These are phyloP conservation scores for Temnothorax unifasciatus DNA, from an alignment of 2,888 invertebrate genomes.

Conservation along the genomic window DNA sequence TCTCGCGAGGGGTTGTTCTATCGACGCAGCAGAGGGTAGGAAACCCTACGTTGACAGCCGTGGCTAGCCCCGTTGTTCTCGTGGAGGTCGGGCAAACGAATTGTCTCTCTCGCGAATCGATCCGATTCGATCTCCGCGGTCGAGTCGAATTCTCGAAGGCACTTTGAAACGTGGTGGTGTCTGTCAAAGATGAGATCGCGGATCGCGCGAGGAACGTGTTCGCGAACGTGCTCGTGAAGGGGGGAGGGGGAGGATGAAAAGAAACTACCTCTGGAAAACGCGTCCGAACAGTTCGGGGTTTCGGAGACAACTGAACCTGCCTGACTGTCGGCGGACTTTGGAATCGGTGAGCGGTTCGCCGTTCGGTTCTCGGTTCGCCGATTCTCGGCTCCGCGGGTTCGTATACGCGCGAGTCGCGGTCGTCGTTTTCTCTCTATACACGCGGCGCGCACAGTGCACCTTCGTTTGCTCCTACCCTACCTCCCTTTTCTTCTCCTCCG, in stretches of 20 bases:
- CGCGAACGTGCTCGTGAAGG: background rate
- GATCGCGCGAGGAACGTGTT: constrained; percentile 11
- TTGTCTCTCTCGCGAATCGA: constrained; percentile 6
- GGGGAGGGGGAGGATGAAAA: no score
- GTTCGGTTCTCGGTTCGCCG: constrained; percentile 70
- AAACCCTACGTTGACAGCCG: constrained; percentile 34
- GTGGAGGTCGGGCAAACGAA: background rate
- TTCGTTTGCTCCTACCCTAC: constrained; percentile 32
- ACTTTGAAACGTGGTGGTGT: background rate
- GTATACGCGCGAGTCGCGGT: constrained; percentile 67
- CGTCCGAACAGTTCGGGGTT: constrained; percentile 85
- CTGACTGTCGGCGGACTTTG: constrained; percentile 80
- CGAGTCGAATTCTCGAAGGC: background rate
- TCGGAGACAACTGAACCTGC: constrained; percentile 84
- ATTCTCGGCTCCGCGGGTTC: constrained; percentile 68
- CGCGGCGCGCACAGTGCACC: constrained; percentile 50
- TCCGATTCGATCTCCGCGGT: background rate
- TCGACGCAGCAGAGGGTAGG: constrained; percentile 16
- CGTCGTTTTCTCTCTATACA: constrained; percentile 70
- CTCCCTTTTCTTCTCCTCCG: constrained; percentile 39
- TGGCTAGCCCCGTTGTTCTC: constrained; percentile 35
- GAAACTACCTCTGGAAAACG: constrained; percentile 48
- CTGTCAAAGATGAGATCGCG: background rate
- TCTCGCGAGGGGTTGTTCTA: constrained; percentile 40
- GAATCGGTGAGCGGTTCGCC: constrained; percentile 78